Percentiles rank a stretch among this genome's conserved stretches.
These are phyloP conservation scores for Anser brachyrhynchus DNA, from an alignment of 2,113 vertebrate species.

Conservation along the genomic window DNA sequence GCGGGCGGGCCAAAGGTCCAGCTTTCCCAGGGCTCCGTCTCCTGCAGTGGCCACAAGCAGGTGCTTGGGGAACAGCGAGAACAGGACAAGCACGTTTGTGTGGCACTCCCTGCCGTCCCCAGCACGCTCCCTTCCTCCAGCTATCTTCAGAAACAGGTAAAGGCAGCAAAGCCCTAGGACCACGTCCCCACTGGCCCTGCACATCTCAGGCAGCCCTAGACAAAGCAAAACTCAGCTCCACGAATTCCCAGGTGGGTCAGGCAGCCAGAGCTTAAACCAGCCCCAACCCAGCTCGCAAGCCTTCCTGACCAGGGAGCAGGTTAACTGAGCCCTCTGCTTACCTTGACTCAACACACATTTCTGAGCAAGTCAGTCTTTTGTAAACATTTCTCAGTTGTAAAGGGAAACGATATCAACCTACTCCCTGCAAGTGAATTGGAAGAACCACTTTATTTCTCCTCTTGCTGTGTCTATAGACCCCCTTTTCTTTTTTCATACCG, in stretches of 20 bases:
- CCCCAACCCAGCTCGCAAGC: neutral
- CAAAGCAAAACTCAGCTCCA: neutral
- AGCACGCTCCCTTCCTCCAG: neutral
- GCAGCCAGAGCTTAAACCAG: neutral
- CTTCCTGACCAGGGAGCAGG: neutral
- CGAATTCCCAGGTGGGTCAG: neutral
- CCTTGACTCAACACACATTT: neutral
- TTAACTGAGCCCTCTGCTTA: neutral
- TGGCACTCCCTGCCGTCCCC: neutral
- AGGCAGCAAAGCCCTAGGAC: neutral
- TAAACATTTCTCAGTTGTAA: neutral
- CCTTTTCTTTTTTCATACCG: accelerated
- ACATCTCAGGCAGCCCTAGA: neutral
- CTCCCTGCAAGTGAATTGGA: neutral
- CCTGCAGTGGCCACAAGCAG: neutral
- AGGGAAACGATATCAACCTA: neutral
- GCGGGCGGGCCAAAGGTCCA: neutral
- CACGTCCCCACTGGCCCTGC: neutral
- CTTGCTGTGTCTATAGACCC: neutral
- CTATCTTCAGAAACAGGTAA: neutral
- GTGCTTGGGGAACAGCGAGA: neutral
- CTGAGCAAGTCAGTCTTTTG: neutral
- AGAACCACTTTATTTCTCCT: neutral
- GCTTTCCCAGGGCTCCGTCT: neutral
- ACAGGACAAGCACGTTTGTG: accelerated